phyloP scores from a whole-genome alignment of 2,797 vertebrate species.

The Dermochelys coriacea region DNA sequence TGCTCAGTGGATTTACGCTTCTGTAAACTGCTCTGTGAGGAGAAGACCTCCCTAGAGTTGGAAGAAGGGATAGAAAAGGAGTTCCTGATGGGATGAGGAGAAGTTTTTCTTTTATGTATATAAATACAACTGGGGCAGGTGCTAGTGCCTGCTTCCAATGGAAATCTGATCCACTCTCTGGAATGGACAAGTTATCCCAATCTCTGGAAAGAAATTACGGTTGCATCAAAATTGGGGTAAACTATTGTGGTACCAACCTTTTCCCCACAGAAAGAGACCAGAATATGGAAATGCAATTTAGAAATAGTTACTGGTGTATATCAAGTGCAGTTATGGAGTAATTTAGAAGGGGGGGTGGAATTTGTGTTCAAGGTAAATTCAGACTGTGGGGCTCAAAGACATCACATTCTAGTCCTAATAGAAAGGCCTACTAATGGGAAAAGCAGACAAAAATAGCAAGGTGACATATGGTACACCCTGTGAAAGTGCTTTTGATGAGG shows the following conservation, averaged over 20 bases:
- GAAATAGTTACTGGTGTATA: background rate
- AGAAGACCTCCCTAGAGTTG: background rate
- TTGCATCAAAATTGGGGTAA: background rate
- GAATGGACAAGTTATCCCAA: rapidly evolving
- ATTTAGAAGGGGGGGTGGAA: background rate
- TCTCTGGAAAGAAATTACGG: background rate
- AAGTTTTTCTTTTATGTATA: background rate
- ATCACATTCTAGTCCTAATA: background rate
- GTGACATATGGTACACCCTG: background rate
- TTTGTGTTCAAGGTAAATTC: background rate
- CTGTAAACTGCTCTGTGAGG: background rate
- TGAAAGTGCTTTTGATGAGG: background rate
- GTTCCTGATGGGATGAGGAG: background rate
- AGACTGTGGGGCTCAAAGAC: background rate
- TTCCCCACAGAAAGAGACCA: background rate
- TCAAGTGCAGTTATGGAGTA: background rate
- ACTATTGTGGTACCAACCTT: background rate
- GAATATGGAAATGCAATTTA: background rate
- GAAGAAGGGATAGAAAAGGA: background rate
- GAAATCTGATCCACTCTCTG: background rate
- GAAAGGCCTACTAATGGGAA: background rate
- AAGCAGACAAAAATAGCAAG: background rate
- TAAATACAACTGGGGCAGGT: background rate
- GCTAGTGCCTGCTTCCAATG: background rate
- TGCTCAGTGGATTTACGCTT: too few species aligned